Evolutionary conservation across 30 jellyfish, hydroid and myxozoan species (phyloP).

Genomic region (Aurelia coerulea): DNA sequence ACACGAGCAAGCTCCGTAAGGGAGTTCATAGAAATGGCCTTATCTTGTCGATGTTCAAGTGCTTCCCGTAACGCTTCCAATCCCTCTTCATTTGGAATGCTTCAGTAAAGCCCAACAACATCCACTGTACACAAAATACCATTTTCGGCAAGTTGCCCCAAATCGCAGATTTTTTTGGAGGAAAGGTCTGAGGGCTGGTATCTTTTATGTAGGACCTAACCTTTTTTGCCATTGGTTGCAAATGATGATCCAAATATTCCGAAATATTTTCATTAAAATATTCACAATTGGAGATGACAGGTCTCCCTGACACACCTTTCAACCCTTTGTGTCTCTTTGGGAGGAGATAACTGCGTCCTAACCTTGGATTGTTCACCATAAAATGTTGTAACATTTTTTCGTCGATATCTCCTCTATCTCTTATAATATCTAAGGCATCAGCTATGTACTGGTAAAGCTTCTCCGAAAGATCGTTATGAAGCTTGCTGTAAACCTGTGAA

Average conservation of each 20-base stretch:
- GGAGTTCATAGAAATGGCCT: no score
- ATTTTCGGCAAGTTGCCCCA: neutral
- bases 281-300: constrained; percentile 33
- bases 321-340: constrained; percentile 36
- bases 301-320: constrained; percentile 9
- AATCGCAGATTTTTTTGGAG: neutral
- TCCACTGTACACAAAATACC: constrained; percentile 28
- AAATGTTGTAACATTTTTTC: neutral
- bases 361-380: neutral
- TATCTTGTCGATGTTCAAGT: neutral
- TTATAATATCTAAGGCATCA: neutral
- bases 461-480: no score
- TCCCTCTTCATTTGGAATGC: constrained; percentile 34
- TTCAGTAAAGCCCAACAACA: constrained; percentile 35
- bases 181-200: no score
- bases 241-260: constrained; percentile 29
- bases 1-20: no score
- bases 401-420: neutral
- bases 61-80: constrained; percentile 1
- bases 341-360: neutral
- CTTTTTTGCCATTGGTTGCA: constrained; percentile 11
- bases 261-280: constrained; percentile 15
- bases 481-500: no score
- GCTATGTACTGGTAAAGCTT: neutral
- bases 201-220: neutral